These are phyloP conservation scores for Gavialis gangeticus DNA, from an alignment of 2,113 vertebrate species.

Conservation along the genomic window DNA sequence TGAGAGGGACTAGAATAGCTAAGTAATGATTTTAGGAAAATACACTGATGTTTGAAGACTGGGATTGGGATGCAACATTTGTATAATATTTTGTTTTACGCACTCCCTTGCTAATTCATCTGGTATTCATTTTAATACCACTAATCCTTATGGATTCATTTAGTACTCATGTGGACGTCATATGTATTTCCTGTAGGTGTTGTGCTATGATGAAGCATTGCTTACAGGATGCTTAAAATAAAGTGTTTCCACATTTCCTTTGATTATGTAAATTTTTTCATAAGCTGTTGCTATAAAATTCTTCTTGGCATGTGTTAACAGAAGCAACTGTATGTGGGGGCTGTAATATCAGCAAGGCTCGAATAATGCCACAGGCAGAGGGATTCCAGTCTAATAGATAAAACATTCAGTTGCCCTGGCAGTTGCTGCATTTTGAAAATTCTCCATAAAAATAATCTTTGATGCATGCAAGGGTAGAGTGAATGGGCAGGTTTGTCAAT, in stretches of 20 bases:
- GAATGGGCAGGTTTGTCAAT: conserved; percentile 25
- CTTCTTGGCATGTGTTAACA: conserved; percentile 2
- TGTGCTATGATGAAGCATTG: conserved; percentile 15
- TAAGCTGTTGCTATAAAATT: conserved; percentile 39
- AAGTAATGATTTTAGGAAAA: conserved; percentile 73
- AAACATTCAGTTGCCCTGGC: conserved; percentile 8
- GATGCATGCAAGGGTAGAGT: not conserved
- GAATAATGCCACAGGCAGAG: conserved; percentile 14
- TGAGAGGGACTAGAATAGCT: conserved; percentile 65
- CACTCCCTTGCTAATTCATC: conserved; percentile 57
- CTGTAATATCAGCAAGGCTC: conserved; percentile 20
- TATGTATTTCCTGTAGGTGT: conserved; percentile 13
- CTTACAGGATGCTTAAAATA: conserved; percentile 31
- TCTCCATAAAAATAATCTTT: conserved; percentile 2
- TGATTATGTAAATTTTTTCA: conserved; percentile 39
- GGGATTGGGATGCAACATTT: conserved; percentile 63
- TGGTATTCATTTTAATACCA: conserved; percentile 61
- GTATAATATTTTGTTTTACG: conserved; percentile 38
- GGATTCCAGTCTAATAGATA: conserved; percentile 4
- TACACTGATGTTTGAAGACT: conserved; percentile 67
- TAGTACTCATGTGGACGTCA: conserved; percentile 35
- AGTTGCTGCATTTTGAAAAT: not conserved
- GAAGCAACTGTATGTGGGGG: conserved; percentile 6
- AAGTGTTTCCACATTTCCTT: conserved; percentile 48
- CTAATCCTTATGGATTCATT: conserved; percentile 54